These are phyloP conservation scores for Galendromus occidentalis DNA, from an alignment of 1,140 invertebrate species.

Conservation along the genomic window DNA sequence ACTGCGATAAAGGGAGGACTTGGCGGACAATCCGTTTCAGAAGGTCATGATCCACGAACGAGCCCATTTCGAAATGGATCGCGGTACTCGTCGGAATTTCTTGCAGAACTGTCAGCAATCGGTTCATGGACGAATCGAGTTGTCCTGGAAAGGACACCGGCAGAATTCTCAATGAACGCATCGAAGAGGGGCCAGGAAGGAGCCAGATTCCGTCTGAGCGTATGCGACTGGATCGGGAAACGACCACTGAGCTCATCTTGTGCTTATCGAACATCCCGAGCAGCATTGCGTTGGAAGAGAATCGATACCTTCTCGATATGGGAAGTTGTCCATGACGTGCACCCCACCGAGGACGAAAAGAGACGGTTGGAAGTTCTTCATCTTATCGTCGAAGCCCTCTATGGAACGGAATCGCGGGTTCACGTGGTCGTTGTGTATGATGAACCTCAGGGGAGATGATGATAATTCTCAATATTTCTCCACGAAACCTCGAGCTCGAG, in stretches of 20 bases:
- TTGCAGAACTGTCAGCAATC: constrained; percentile 39
- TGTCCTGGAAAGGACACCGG: constrained; percentile 34
- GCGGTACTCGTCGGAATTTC: constrained; percentile 12
- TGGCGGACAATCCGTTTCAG: constrained; percentile 42
- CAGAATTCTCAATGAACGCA: no score
- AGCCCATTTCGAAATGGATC: constrained; percentile 73
- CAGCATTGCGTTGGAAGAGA: background rate
- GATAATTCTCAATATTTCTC: background rate
- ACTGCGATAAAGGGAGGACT: constrained; percentile 54
- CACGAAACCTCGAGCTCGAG: background rate
- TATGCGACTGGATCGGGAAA: no score
- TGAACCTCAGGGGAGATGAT: constrained; percentile 37
- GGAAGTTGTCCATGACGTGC: constrained; percentile 78
- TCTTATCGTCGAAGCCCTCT: constrained; percentile 41
- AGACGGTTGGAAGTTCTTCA: constrained; percentile 43
- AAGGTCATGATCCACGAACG: constrained; percentile 49
- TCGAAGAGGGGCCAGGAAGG: no score
- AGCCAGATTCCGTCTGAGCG: no score
- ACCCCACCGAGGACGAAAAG: constrained; percentile 59
- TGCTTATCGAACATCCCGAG: no score
- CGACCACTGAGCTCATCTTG: background rate
- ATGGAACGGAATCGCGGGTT: constrained; percentile 55
- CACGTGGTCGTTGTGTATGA: constrained; percentile 60
- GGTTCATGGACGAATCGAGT: constrained; percentile 42
- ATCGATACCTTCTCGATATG: constrained; percentile 34